A percentile compares a stretch with the other conserved stretches of the same genome.
Evolutionary conservation across 2,888 invertebrate species (phyloP).

Genomic region (Acrobasis suavella): DNA sequence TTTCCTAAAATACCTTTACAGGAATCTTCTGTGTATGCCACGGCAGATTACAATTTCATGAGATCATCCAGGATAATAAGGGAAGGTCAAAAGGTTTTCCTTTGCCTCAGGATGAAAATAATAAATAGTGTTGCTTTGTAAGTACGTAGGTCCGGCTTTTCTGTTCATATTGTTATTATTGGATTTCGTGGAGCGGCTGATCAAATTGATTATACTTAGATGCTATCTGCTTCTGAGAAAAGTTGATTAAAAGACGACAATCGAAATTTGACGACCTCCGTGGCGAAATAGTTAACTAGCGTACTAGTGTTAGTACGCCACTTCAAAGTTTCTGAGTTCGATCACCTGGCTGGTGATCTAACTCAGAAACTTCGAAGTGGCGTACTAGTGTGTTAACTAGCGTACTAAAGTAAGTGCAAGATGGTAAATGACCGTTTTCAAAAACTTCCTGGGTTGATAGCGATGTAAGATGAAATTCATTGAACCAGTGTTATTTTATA

Average conservation of each 20-base stretch:
- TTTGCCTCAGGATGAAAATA: slow-evolving; percentile 1
- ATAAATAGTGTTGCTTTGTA: background rate
- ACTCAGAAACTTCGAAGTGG: too few species aligned
- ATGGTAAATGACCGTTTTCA: too few species aligned
- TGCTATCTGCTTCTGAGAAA: background rate
- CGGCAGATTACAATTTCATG: background rate
- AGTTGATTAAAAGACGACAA: background rate
- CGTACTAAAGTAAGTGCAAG: too few species aligned
- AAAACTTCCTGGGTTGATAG: too few species aligned
- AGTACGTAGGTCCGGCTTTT: background rate
- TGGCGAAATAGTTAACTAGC: too few species aligned
- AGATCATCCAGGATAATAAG: background rate
- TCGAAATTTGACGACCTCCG: background rate
- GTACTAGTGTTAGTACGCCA: too few species aligned
- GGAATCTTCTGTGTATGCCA: background rate
- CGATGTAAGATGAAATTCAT: too few species aligned
- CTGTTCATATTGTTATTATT: slow-evolving; percentile 16
- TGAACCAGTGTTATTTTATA: too few species aligned
- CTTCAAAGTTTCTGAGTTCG: too few species aligned
- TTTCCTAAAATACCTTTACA: too few species aligned
- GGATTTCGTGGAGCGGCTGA: background rate
- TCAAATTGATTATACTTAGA: background rate
- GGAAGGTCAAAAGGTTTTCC: background rate
- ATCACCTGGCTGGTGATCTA: too few species aligned
- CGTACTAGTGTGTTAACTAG: too few species aligned